Evolutionary conservation across 2,113 vertebrate species (phyloP), one percentile per base, ranked within the genome.

Genomic region (Rhea pennata): DNA sequence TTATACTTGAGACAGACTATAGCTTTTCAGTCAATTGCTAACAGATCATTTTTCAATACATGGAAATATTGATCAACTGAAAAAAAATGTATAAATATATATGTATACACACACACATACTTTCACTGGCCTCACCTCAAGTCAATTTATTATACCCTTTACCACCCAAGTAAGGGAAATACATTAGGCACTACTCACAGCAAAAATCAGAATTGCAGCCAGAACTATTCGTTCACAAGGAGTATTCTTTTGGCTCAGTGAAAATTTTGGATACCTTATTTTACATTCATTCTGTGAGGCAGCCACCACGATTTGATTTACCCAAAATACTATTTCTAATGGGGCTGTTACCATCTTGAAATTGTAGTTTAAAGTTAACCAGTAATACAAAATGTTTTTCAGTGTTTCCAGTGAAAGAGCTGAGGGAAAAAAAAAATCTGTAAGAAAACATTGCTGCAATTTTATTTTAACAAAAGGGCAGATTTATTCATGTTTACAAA

Each of bases 401-500:
- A 98, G 97, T 96, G 96, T 94, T 98, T 97, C 85, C 89, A 92
- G 90, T 94, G 81, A 96, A 96, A 73, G 73, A 93, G 92, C 84
- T 96, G 81, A 97, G 88, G 6, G 80, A 59, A 64, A 95, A 94
- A 87, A 98, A 98, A 98, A 98, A 98, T 97, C 97, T 98, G 98
- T 98, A 99, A 99, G 98, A 98, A 98, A 98, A 98, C 98, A 98
- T 98, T 96, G 98, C 98, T 96, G 97, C 98, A 98, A 97, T 91
- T 98, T 98, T 98, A 97, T 97, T 98, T 97, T 98, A 98, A 98
- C 96, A 98, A 98, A 98, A 98, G 98, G 98, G 98, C 97, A 97
- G 97, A 98, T 98, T 98, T 98, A 98, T 98, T 96, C 98, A 98
- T 98, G 96, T 98, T 98, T 98, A 98, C 97, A 98, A 98, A 98